A percentile compares a stretch with the other conserved stretches of the same genome.
These are phyloP conservation scores for Enteromius argenteus DNA, from an alignment of 2,797 vertebrate species.

Conservation along the genomic window DNA sequence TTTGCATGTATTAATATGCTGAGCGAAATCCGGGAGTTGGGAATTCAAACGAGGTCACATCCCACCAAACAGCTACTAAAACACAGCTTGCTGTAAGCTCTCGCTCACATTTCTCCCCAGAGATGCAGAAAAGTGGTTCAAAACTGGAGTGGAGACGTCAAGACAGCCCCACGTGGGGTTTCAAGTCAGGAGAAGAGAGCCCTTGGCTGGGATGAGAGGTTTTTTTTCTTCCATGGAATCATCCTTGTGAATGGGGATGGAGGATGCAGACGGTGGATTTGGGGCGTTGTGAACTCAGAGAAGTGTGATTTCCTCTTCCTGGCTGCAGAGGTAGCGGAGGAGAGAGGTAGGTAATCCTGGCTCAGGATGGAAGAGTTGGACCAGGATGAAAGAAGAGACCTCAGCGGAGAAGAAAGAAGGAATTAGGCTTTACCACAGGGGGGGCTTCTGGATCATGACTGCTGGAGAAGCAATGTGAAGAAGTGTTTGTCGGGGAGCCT, in stretches of 20 bases:
- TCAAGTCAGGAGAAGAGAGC: conserved; percentile 13
- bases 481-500: conserved; percentile 4
- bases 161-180: conserved; percentile 10
- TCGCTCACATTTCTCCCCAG: not conserved
- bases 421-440: conserved; percentile 41
- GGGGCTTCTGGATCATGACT: conserved; percentile 26
- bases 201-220: conserved; percentile 19
- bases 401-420: conserved; percentile 34
- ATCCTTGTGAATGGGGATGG: conserved; percentile 34
- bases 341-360: conserved; percentile 49
- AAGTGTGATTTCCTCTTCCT: conserved; percentile 17
- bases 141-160: conserved; percentile 4
- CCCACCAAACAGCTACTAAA: not conserved
- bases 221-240: conserved; percentile 39
- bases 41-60: conserved; percentile 15
- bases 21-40: not conserved
- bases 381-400: conserved; percentile 46
- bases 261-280: conserved; percentile 48
- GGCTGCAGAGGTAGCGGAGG: conserved; percentile 25
- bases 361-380: conserved; percentile 35
- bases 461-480: conserved; percentile 29
- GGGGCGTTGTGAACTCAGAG: conserved; percentile 35
- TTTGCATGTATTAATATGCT: not conserved
- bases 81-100: not conserved
- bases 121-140: conserved; percentile 1